These are phyloP conservation scores for Castor canadensis DNA, from an alignment of 2,113 vertebrate species.

Conservation along the genomic window DNA sequence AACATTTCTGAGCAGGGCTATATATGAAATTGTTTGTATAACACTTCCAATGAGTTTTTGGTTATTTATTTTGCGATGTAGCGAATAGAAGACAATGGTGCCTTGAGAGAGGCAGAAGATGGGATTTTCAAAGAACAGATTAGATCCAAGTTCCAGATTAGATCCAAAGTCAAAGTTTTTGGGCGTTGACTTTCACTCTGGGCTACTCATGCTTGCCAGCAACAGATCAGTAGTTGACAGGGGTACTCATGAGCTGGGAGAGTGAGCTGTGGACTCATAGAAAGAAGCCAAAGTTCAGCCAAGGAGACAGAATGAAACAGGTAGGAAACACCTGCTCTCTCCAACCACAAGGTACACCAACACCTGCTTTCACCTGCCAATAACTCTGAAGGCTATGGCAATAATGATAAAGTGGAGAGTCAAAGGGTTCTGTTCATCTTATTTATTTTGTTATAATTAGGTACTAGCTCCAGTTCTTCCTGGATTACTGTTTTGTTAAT, in stretches of 20 bases:
- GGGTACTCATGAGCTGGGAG: neutral
- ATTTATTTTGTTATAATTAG: neutral
- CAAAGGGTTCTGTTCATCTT: neutral
- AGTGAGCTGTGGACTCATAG: neutral
- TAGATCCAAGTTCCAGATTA: neutral
- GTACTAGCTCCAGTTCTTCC: neutral
- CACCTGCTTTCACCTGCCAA: neutral
- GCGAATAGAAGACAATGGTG: neutral
- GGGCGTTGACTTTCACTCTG: neutral
- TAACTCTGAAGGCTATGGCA: neutral
- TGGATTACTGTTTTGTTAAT: neutral
- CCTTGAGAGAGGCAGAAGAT: neutral
- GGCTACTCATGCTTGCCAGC: neutral
- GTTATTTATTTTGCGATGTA: neutral
- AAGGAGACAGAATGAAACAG: neutral
- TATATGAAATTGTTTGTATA: neutral
- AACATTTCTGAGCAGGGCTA: neutral
- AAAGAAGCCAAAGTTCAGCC: slow-evolving; percentile 40
- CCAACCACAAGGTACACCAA: neutral
- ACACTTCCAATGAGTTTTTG: neutral
- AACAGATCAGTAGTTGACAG: neutral
- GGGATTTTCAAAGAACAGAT: neutral
- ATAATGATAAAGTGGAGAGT: neutral
- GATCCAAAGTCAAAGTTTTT: neutral
- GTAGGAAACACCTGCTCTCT: slow-evolving; percentile 22